Evolutionary conservation across 2,113 vertebrate genomes (phyloP).

Genomic region (Lepidothrix coronata): DNA sequence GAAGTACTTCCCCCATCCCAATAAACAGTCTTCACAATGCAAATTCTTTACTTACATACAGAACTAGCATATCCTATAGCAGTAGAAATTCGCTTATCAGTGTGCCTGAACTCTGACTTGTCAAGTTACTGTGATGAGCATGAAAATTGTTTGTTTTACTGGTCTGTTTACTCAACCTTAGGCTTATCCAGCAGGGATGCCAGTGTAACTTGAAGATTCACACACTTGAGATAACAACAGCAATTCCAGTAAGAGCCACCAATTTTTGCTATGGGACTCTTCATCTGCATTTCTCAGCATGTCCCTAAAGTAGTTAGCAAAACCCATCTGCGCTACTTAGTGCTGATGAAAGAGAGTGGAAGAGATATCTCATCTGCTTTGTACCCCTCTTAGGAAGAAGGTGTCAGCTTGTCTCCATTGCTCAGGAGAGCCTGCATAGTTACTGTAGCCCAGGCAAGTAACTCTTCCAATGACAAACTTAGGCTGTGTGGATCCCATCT

Average conservation of each 20-base stretch:
- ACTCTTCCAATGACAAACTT: neutral
- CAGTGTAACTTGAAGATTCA: neutral
- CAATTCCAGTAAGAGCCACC: neutral
- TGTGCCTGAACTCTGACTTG: neutral
- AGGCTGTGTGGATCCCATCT: neutral
- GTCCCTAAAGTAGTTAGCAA: neutral
- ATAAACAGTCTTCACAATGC: neutral
- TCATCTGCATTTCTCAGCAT: neutral
- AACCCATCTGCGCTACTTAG: neutral
- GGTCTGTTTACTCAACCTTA: neutral
- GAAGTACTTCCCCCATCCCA: neutral
- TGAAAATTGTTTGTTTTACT: neutral
- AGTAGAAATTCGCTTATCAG: neutral
- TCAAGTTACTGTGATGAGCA: neutral
- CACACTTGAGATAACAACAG: neutral
- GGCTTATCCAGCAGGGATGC: neutral
- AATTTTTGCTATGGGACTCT: neutral
- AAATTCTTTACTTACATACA: neutral
- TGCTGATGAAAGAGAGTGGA: neutral
- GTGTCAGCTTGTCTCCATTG: neutral
- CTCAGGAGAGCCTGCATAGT: neutral
- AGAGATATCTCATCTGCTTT: neutral
- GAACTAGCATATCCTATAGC: neutral
- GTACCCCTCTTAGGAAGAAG: neutral
- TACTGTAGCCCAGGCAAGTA: slow-evolving; percentile 37